Evolutionary conservation across 2,797 vertebrate genomes (phyloP).

Genomic region (Rachycentron canadum): DNA sequence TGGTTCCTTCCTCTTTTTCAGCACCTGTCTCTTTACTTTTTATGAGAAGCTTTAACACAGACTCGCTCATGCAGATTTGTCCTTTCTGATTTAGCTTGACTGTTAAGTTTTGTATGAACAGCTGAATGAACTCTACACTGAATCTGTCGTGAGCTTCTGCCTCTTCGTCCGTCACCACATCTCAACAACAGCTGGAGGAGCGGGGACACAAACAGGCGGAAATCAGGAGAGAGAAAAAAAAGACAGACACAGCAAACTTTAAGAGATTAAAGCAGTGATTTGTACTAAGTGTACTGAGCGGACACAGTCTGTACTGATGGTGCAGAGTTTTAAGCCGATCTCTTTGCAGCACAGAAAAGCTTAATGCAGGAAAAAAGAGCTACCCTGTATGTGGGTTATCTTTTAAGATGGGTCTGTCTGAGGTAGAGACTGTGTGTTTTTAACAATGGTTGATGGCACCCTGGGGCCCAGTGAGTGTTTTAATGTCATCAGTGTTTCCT

Average conservation of each 20-base stretch:
- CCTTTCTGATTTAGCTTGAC: background rate
- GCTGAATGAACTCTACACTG: constrained; percentile 1
- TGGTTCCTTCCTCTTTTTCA: background rate
- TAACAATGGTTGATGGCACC: background rate
- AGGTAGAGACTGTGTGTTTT: constrained; percentile 20
- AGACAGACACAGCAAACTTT: constrained; percentile 27
- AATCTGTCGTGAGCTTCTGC: background rate
- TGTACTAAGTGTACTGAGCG: constrained; percentile 28
- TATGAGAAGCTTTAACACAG: no score
- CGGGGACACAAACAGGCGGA: constrained; percentile 36
- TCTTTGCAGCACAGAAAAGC: constrained; percentile 26
- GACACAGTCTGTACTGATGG: constrained; percentile 15
- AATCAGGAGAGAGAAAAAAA: constrained; percentile 3
- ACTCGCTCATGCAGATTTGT: background rate
- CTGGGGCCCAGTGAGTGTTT: background rate
- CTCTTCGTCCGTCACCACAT: background rate
- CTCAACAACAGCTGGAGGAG: constrained; percentile 50
- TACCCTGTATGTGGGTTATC: constrained; percentile 6
- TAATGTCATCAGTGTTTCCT: constrained; percentile 28
- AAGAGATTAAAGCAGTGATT: constrained; percentile 54
- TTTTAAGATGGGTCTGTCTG: background rate
- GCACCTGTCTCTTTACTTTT: background rate
- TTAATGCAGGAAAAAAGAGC: background rate
- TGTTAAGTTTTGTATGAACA: background rate
- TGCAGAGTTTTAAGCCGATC: constrained; percentile 34